phyloP scores from a whole-genome alignment of 2,113 vertebrate genomes.

The Percina caprodes region DNA sequence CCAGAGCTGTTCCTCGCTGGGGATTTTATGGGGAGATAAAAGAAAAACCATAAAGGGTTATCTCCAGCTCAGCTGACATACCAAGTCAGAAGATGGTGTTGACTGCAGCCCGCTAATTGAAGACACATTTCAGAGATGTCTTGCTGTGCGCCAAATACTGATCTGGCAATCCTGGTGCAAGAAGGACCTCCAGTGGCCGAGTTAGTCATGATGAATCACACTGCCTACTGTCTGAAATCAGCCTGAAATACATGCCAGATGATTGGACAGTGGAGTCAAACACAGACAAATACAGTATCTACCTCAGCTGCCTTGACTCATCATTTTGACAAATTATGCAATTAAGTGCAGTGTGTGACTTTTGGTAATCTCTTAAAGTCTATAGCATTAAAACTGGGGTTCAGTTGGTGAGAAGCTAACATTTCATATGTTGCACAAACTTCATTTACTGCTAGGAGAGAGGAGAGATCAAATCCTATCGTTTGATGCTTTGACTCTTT shows the following conservation, averaged over 20 bases:
- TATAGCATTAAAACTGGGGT: no score
- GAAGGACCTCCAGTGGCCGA: slow-evolving; percentile 76
- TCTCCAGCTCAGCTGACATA: slow-evolving; percentile 76
- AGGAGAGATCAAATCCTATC: no score
- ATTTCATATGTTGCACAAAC: no score
- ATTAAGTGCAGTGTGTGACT: not conserved
- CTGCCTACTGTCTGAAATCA: not conserved
- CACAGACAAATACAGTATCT: not conserved
- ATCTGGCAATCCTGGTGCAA: slow-evolving; percentile 68
- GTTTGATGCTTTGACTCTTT: no score
- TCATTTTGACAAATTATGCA: slow-evolving; percentile 1
- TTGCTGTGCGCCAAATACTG: slow-evolving; percentile 26
- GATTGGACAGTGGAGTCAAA: slow-evolving; percentile 26
- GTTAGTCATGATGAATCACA: no score
- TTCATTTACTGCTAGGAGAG: no score
- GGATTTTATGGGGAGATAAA: slow-evolving; percentile 70
- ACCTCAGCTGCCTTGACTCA: not conserved
- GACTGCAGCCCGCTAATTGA: slow-evolving; percentile 76
- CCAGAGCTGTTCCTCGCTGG: slow-evolving; percentile 29
- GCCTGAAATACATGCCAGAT: not conserved
- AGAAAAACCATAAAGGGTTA: slow-evolving; percentile 68
- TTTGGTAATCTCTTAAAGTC: not conserved
- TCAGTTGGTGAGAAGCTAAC: no score
- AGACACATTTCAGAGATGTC: slow-evolving; percentile 75
- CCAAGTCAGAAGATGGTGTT: slow-evolving; percentile 66